A percentile compares a stretch with the other conserved stretches of the same genome.
Conservation (phyloP, 1,140 invertebrate species). For the Eupeodes corollae region DNA sequence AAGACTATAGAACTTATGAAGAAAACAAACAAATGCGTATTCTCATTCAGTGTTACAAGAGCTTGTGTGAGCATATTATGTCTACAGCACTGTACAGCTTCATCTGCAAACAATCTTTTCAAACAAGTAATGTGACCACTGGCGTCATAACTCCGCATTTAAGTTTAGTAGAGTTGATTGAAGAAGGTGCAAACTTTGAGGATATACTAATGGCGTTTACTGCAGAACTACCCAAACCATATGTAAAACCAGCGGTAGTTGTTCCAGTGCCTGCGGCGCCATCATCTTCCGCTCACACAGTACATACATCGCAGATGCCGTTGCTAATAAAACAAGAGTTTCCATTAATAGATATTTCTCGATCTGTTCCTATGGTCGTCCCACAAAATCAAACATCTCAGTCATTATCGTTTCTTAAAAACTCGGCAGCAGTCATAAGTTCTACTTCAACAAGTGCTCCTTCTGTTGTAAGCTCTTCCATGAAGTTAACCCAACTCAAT, state of each 20-base stretch:
- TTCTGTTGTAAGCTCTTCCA: too few relatives aligned
- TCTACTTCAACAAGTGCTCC: not conserved
- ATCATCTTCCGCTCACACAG: too few relatives aligned
- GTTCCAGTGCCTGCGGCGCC: not conserved
- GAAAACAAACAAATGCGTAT: slow-evolving; percentile 74
- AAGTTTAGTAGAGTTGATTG: slow-evolving; percentile 60
- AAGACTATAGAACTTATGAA: slow-evolving; percentile 50
- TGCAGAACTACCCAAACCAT: slow-evolving; percentile 12
- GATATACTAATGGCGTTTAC: slow-evolving; percentile 57
- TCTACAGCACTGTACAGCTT: slow-evolving; percentile 54
- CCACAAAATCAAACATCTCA: not conserved
- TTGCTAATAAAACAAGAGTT: too few relatives aligned
- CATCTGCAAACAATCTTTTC: slow-evolving; percentile 16
- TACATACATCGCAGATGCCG: too few relatives aligned
- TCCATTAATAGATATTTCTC: too few relatives aligned
- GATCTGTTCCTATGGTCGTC: not conserved
- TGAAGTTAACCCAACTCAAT: not conserved
- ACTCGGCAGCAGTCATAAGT: not conserved
- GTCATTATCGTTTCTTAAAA: not conserved
- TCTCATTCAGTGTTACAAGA: slow-evolving; percentile 77
- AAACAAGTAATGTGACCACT: slow-evolving; percentile 33
- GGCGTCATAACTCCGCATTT: slow-evolving; percentile 41
- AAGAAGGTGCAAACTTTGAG: slow-evolving; percentile 64
- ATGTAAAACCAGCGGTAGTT: not conserved
- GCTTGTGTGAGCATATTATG: slow-evolving; percentile 70